These are phyloP conservation scores for Borostomias antarcticus DNA, from an alignment of 2,797 vertebrate genomes.

Conservation along the genomic window DNA sequence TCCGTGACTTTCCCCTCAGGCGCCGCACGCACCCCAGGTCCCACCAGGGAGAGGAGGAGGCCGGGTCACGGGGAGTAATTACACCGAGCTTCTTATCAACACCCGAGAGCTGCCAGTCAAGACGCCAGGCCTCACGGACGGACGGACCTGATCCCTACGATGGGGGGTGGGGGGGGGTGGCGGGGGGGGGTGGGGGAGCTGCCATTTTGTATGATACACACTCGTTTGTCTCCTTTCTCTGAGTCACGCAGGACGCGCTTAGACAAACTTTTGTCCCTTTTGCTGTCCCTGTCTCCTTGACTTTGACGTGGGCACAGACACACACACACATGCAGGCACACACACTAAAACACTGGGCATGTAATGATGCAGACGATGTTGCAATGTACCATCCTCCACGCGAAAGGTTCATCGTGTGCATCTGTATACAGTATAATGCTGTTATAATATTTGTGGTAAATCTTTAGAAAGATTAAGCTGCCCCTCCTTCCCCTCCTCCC, in stretches of 20 bases:
- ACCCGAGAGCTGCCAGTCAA: slow-evolving; percentile 62
- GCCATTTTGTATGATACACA: slow-evolving; percentile 50
- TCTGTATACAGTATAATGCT: too few species aligned
- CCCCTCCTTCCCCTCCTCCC: too few species aligned
- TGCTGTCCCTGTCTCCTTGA: slow-evolving; percentile 41
- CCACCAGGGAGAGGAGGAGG: slow-evolving; percentile 49
- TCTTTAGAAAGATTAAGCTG: neutral
- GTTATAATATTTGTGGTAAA: neutral
- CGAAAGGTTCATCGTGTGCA: too few species aligned
- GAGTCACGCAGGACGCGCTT: slow-evolving; percentile 63
- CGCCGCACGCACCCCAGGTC: slow-evolving; percentile 41
- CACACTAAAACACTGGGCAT: slow-evolving; percentile 20
- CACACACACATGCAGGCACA: slow-evolving; percentile 46
- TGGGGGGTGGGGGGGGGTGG: neutral
- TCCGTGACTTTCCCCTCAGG: slow-evolving; percentile 56
- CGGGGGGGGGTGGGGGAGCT: slow-evolving; percentile 1
- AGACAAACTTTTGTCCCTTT: slow-evolving; percentile 54
- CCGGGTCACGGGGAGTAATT: slow-evolving; percentile 59
- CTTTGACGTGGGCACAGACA: slow-evolving; percentile 54
- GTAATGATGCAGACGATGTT: neutral
- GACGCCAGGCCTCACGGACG: slow-evolving; percentile 51
- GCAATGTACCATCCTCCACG: neutral
- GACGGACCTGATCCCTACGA: slow-evolving; percentile 44
- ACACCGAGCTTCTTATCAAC: slow-evolving; percentile 58
- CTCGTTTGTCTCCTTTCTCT: slow-evolving; percentile 64